Evolutionary conservation across 2,888 invertebrate species (phyloP), one percentile per base, ranked within the genome.

Genomic region (Fissipunctia ypsillon): DNA sequence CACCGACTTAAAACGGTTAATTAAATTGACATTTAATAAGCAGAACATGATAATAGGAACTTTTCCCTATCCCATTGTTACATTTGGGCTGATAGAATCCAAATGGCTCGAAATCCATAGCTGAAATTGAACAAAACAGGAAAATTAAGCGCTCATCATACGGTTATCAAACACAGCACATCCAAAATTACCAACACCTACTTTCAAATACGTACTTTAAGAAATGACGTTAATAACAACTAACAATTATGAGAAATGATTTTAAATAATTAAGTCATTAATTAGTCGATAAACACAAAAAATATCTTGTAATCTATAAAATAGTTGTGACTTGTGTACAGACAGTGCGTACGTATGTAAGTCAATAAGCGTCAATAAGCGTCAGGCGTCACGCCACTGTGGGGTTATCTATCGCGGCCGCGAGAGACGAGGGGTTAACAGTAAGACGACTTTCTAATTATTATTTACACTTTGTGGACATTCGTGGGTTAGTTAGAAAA

Each of bases 361-460:
- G 66, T 28, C 28, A 54, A 28, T 54, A 54, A 52, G 50, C 52
- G 89, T 91, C 90, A 90, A 61, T 78, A 84, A 75, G 79, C 91
- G 92, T 93, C 93, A 92, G 80, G 88, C 84, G 89, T 93, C 94
- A 93, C 93, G 92, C 93, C 88, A 94, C 92, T 45, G 61, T 78
- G 87, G 85, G 94, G 94, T 94, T 94, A 94, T 94, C 94, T 88
- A 67, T 43, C 78, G 77, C 76, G 76, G 80, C 75, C 78, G 82
- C 82, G 91, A 91, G 91, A 78, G 76, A 73, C 80, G 82, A 73
- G 84, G 85, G 86, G 85, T 86, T 89, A 89, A 60, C 45, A 65
- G 25, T 48, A 59, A 88, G 84, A 91, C 86, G 82, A 89, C 90
- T 93, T 92, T 92, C 92, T 93, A 91, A 92, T 91, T 90, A 91